A percentile compares a stretch with the other conserved stretches of the same genome.
Evolutionary conservation across 2,888 invertebrate species (phyloP).

Genomic region (Philereme vetulata): DNA sequence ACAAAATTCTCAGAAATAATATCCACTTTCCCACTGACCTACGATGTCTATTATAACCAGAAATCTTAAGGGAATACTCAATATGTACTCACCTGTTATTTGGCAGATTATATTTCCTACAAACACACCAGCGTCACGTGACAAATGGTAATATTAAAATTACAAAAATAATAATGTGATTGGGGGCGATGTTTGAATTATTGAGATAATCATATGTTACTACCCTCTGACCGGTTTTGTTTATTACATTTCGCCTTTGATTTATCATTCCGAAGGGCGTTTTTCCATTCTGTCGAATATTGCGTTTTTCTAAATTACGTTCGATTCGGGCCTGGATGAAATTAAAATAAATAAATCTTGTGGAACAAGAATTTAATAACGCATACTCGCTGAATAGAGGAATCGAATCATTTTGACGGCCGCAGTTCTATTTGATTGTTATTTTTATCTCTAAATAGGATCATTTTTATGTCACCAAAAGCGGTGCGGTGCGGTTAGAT

Average conservation of each 20-base stretch:
- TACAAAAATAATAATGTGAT: constrained; percentile 47
- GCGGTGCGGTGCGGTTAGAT: no score
- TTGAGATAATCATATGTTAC: constrained; percentile 45
- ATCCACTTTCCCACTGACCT: constrained; percentile 18
- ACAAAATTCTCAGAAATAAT: constrained; percentile 13
- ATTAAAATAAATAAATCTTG: constrained; percentile 53
- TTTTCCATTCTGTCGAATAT: constrained; percentile 39
- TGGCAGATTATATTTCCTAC: constrained; percentile 21
- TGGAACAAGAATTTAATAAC: constrained; percentile 34
- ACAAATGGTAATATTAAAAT: constrained; percentile 49
- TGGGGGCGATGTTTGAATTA: constrained; percentile 43
- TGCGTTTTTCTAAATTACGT: constrained; percentile 46
- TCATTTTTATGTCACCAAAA: neutral
- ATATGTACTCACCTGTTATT: constrained; percentile 31
- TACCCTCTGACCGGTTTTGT: constrained; percentile 41
- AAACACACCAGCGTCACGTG: constrained; percentile 40
- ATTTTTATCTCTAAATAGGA: neutral
- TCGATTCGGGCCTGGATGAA: constrained; percentile 38
- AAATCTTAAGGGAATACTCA: constrained; percentile 35
- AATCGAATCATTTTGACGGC: constrained; percentile 8
- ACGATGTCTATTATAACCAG: constrained; percentile 43
- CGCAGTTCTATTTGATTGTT: constrained; percentile 2
- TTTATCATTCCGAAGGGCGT: constrained; percentile 39
- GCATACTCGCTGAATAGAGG: constrained; percentile 26
- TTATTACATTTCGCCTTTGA: constrained; percentile 42